These are phyloP conservation scores for Oligia latruncula DNA, from an alignment of 2,888 invertebrate species.

Conservation along the genomic window DNA sequence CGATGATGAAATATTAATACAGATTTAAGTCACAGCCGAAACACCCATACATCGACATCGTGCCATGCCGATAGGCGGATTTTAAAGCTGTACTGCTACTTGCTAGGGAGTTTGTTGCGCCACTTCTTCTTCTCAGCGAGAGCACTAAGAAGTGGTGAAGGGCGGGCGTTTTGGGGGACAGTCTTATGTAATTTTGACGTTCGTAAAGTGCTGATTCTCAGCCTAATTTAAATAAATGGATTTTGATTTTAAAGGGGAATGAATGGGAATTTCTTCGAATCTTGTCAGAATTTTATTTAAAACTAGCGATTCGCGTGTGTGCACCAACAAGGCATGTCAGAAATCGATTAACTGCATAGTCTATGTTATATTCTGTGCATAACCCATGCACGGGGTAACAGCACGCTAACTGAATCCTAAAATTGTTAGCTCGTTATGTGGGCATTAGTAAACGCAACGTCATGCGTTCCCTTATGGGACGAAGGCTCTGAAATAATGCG, in stretches of 20 bases:
- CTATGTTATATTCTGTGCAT: slow-evolving; percentile 34
- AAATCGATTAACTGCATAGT: slow-evolving; percentile 35
- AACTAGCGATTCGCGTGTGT: slow-evolving; percentile 15
- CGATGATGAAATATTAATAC: slow-evolving; percentile 44
- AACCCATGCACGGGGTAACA: slow-evolving; percentile 16
- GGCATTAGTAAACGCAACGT: slow-evolving; percentile 59
- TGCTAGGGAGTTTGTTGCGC: neutral
- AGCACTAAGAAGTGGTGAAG: neutral
- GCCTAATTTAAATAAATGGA: neutral
- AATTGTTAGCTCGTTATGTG: slow-evolving; percentile 37
- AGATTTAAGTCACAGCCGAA: slow-evolving; percentile 5
- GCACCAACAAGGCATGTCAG: slow-evolving; percentile 14
- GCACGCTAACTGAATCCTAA: slow-evolving; percentile 58
- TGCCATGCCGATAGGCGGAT: neutral
- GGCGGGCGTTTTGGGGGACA: neutral
- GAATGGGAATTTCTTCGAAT: neutral
- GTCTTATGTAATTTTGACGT: neutral
- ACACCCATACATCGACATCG: slow-evolving; percentile 9
- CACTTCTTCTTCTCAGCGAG: neutral
- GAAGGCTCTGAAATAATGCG: slow-evolving; percentile 35
- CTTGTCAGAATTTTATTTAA: neutral
- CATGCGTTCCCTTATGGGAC: slow-evolving; percentile 36
- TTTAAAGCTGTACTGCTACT: neutral
- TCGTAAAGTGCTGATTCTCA: neutral
- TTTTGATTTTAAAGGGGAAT: neutral